Percentiles rank a stretch among this genome's conserved stretches.
These are phyloP conservation scores for Zelostemma sp. DNA, from an alignment of 1,140 invertebrate genomes.

Conservation along the genomic window DNA sequence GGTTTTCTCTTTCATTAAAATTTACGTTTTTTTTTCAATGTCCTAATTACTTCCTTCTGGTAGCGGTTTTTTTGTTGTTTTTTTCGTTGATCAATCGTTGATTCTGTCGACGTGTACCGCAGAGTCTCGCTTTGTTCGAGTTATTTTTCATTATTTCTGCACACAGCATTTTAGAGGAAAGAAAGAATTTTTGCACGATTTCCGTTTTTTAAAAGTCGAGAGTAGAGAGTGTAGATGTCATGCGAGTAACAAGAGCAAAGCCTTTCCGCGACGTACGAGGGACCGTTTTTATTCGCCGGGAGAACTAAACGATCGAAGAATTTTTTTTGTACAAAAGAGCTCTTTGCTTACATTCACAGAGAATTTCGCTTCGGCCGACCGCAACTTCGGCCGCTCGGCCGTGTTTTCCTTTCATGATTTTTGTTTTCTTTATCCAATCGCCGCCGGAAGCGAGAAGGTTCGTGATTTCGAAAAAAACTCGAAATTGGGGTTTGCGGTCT, in stretches of 20 bases:
- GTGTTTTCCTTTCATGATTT: slow-evolving; percentile 48
- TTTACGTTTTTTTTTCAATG: slow-evolving; percentile 41
- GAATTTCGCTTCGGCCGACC: slow-evolving; percentile 39
- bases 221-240: not conserved
- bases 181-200: not conserved
- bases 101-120: not conserved
- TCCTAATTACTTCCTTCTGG: slow-evolving; percentile 37
- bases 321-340: slow-evolving; percentile 31
- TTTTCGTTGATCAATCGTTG: no score
- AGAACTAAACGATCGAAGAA: no score
- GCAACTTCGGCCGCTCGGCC: slow-evolving; percentile 39
- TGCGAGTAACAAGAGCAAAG: slow-evolving; percentile 3
- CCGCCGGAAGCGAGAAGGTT: not conserved
- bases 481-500: no score
- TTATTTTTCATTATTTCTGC: slow-evolving; percentile 5
- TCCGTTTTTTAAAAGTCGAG: not conserved
- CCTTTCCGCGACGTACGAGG: not conserved
- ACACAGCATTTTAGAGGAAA: not conserved
- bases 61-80: slow-evolving; percentile 31
- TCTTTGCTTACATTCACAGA: slow-evolving; percentile 42
- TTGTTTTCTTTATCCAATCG: slow-evolving; percentile 45
- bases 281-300: no score
- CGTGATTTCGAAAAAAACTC: no score
- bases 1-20: slow-evolving; percentile 48
- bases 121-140: slow-evolving; percentile 5